phyloP scores from a whole-genome alignment of 2,888 invertebrate genomes.

The Myopa tessellatipennis region DNA sequence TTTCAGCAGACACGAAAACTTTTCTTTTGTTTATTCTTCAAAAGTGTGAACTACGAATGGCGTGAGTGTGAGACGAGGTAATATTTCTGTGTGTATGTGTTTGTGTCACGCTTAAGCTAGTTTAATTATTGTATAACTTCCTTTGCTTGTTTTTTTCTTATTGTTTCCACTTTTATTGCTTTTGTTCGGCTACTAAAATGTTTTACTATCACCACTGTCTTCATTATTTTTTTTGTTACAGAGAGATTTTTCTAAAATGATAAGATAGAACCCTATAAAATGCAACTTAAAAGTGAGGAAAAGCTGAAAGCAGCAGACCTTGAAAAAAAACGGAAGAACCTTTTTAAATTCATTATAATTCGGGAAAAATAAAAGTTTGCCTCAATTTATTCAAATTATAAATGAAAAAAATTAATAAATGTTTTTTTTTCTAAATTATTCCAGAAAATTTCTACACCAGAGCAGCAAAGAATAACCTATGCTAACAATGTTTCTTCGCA shows the following conservation, averaged over 20 bases:
- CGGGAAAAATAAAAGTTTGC: no score
- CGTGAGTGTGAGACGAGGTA: neutral
- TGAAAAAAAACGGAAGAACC: neutral
- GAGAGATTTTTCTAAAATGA: no score
- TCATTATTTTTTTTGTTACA: no score
- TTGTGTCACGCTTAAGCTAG: constrained; percentile 30
- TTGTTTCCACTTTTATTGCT: neutral
- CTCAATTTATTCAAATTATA: neutral
- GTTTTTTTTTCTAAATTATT: neutral
- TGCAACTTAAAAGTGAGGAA: no score
- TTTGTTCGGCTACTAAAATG: no score
- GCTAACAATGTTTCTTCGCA: constrained; percentile 61
- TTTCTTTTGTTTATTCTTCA: no score
- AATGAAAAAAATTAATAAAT: neutral
- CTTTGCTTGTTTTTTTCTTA: neutral
- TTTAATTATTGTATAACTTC: constrained; percentile 58
- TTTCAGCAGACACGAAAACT: no score
- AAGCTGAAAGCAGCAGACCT: no score
- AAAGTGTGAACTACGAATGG: neutral
- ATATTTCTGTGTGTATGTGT: neutral
- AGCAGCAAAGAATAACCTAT: constrained; percentile 11
- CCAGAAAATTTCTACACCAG: constrained; percentile 16
- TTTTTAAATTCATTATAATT: neutral
- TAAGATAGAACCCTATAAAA: no score
- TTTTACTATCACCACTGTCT: no score